Evolutionary conservation across 2,113 vertebrate species (phyloP).

Genomic region (Osmerus mordax): DNA sequence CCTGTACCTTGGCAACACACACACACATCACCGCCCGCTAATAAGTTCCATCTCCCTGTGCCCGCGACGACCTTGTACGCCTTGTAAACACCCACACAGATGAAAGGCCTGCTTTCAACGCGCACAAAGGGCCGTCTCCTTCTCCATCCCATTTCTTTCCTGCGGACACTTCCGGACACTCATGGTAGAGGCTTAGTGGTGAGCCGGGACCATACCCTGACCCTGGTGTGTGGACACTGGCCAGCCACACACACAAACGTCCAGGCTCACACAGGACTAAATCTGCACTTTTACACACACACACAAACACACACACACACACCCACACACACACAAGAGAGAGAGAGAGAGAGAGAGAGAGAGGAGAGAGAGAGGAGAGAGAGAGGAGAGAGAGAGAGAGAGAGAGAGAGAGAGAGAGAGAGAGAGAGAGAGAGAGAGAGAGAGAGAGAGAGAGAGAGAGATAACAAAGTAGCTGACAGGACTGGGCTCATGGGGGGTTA

Average conservation of each 20-base stretch:
- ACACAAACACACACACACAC: neutral
- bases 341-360: neutral
- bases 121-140: neutral
- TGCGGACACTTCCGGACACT: too few species aligned
- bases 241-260: neutral
- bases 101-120: neutral
- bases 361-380: neutral
- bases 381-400: neutral
- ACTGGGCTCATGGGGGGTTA: neutral
- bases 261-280: neutral
- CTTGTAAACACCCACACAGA: neutral
- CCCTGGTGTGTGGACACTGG: neutral
- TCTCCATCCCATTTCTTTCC: neutral
- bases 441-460: neutral
- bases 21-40: neutral
- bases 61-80: neutral
- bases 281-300: neutral
- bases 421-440: neutral
- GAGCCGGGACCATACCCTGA: too few species aligned
- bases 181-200: too few species aligned
- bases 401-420: neutral
- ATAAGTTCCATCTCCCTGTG: neutral
- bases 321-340: neutral
- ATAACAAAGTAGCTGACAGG: neutral
- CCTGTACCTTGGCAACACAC: neutral